Evolutionary conservation across 2,797 vertebrate species (phyloP), one percentile per base, ranked within the genome.

Genomic region (Zenarchopterus dispar): DNA sequence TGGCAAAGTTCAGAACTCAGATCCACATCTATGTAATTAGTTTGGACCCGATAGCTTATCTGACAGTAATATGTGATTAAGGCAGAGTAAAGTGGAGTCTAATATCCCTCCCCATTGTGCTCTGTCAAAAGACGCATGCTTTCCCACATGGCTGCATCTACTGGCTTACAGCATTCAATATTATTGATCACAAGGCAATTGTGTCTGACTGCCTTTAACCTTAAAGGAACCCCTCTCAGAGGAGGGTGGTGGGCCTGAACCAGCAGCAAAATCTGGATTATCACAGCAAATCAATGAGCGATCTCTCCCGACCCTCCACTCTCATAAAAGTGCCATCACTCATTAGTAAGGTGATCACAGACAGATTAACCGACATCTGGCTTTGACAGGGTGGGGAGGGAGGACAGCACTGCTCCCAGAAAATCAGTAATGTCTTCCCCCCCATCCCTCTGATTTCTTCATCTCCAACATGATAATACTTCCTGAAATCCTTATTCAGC

Each of bases 121-220:
- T 71, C 51, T 61, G 78, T 58, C 65, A 57, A 46, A 76, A 75
- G 46, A 67, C 45, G 56, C 47, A 56, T 23, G 52, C 50, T 66
- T 56, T 62, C 74, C 72, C 75, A 72, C 62, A 76, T 42, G 50
- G 60, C 74, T 69, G 56, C 67, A 75, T 77, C 82, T 73, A 69
- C 63, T 46, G 51, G 74, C 68, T 76, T 63, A 70, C 73, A 70
- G 59, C 62, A 80, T 76, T 88, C 77, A 0, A 89, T 91, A 83
- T 78, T 90, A 93, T 88, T 86, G 90, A 93, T 92, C 89, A 83
- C 71, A 80, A 80, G 47, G 79, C 80, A 84, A 91, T 89, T 86
- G 82, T 88, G 79, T 90, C 85, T 88, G 88, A 88, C 89, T 89
- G 65, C 85, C 78, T 73, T 88, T 85, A 78, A 90, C 85, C 89